Base-by-base conservation (phyloP, 2,113 vertebrate genomes). In the Dipodomys merriami region DNA sequence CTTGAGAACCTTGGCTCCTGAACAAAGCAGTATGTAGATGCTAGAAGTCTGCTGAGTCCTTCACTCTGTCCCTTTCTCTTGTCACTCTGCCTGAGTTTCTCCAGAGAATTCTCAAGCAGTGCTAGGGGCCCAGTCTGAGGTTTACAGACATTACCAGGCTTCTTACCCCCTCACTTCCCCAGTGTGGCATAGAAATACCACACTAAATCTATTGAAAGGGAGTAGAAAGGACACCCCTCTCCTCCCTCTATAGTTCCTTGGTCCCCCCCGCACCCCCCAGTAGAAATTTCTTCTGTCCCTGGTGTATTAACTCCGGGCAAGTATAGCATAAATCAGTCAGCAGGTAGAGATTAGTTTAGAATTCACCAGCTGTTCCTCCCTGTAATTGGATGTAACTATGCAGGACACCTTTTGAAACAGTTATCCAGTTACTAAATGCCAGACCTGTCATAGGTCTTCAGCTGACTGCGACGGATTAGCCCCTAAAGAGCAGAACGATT, bases 381-480 rank as follows among this genome's bases (percentile, higher is more conserved):
- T 96, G 97, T 97, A 97, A 97, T 97, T 97, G 97, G 96, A 97
- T 97, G 97, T 96, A 97, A 97, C 97, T 97, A 95, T 96, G 95
- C 97, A 97, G 95, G 96, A 97, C 96, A 97, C 97, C 96, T 97
- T 97, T 96, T 96, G 97, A 97, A 97, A 97, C 95, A 97, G 96
- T 96, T 97, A 96, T 96, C 97, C 97, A 97, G 96, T 96, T 95
- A 95, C 97, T 97, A 97, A 97, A 97, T 97, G 97, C 96, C 97
- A 97, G 95, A 91, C 89, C 95, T 97, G 96, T 97, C 96, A 96
- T 94, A 96, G 97, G 96, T 97, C 95, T 96, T 96, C 95, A 96
- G 96, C 96, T 97, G 97, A 96, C 97, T 97, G 95, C 94, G 22
- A 95, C 87, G 46, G 97, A 97, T 97, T 97, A 96, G 95, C 94